Evolutionary conservation across 2,113 vertebrate genomes (phyloP), one percentile per base, ranked within the genome.

Genomic region (Hiodon alosoides): DNA sequence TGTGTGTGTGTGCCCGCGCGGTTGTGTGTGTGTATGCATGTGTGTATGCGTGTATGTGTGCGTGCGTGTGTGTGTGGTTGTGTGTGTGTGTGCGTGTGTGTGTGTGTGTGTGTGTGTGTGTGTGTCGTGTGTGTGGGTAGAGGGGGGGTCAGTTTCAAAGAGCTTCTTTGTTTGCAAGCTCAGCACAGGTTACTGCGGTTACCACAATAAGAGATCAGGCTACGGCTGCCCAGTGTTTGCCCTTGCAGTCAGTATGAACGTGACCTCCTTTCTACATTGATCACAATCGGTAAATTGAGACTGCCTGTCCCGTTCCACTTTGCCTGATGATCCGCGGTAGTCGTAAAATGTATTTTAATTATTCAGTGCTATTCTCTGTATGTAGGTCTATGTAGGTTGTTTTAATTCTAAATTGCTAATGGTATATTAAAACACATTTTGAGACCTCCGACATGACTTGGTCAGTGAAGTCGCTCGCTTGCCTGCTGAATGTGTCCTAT

Each of bases 41-140:
- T 76, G 74, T 60, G 59, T 70, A 54, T 65, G 17, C 14, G 6
- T 74, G 16, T 10, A 48, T 62, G 72, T 17, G 69, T 71, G 52
- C 57, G 69, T 46, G 17, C 6, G 69, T 13, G 5, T 70, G 68
- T 70, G 68, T 69, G 46, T 51, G 48, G n/a, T n/a, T n/a, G n/a
- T n/a, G n/a, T 58, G 66, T 64, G 2, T 50, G 17, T 73, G 48
- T 73, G 58, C 17, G 71, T 72, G 54, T 72, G 57, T 72, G 59
- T 52, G 59, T 73, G 59, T 10, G 59, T 50, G 11, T 58, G 48
- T 55, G 59, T 76, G 74, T 60, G 59, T 70, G 60, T 65, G 17
- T 17, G 6, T 74, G 16, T 54, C 67, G 61, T 62, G 72, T 17
- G 10, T 2, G 10, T 46, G 48, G 13, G 48, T 14, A 3, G 10